Conservation (phyloP, 1,140 invertebrate genomes). For the Aphaenogaster ashmeadi region DNA sequence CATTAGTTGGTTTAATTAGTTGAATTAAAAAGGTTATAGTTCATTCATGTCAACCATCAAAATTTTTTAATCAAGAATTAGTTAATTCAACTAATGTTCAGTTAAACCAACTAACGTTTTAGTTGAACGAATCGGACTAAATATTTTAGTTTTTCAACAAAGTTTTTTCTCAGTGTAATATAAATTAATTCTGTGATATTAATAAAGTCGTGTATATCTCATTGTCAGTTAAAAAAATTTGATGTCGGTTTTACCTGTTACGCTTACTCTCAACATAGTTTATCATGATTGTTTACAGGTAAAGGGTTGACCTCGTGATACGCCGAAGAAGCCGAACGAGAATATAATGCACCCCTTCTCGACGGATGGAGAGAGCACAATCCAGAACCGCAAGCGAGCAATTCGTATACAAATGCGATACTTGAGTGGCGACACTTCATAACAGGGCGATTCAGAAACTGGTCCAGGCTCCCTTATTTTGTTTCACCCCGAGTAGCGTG, state of each 20-base stretch:
- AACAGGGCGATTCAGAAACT: conserved; percentile 82
- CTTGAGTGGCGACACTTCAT: conserved; percentile 83
- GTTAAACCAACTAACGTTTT: no score
- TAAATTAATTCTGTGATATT: background rate
- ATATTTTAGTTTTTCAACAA: no score
- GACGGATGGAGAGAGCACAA: conserved; percentile 47
- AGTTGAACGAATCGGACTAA: no score
- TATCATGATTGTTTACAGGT: conserved; percentile 47
- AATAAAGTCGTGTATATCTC: background rate
- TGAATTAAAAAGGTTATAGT: no score
- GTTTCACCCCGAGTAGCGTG: conserved; percentile 67
- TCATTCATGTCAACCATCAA: no score
- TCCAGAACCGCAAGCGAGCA: conserved; percentile 80
- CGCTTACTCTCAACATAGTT: background rate
- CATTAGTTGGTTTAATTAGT: no score
- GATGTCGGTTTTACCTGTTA: background rate
- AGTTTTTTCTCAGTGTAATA: no score
- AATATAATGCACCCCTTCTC: conserved; percentile 79
- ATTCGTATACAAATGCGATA: conserved; percentile 85
- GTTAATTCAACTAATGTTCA: no score
- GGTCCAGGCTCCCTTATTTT: conserved; percentile 78
- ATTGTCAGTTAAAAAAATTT: background rate
- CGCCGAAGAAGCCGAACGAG: conserved; percentile 76
- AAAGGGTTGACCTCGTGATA: conserved; percentile 28
- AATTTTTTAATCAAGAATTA: no score